Base-by-base conservation (phyloP, 2,797 vertebrate genomes). In the Xenentodon cancila region DNA sequence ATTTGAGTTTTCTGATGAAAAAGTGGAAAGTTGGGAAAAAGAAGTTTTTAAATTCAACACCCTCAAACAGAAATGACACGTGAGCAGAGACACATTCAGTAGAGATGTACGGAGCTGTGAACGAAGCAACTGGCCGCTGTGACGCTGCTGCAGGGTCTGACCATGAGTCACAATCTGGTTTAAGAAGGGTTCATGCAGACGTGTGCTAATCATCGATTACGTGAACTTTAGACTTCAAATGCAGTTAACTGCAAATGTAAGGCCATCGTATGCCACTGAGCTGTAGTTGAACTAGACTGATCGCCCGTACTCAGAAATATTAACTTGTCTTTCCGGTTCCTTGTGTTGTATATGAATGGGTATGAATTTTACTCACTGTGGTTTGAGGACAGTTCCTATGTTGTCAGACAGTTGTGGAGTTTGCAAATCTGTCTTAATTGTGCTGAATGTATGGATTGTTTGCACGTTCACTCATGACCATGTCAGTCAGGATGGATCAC, bases 131-230 rank as follows among this genome's bases (percentile, higher is more conserved):
- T 77, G 71, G 68, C 60, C 47, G 58, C 11, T 16, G 19, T 42
- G 30, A 53, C 46, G 44, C 66, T 79, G 73, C 74, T 86, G 68
- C 62, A 50, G 16, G 68, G 50, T 73, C 64, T 69, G 52, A 71
- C 56, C 46, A 49, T 85, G 88, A 86, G 87, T 87, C 89, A 84
- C 79, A 44, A 27, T 67, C 73, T 80, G 57, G 62, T 62, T 88
- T 59, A 61, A 79, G 79, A 84, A 68, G 11, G 32, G 51, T 61
- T 72, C 58, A 57, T 66, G 68, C 80, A 76, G 53, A 77, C 58
- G 68, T 44, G 42, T 60, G 37, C 17, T 22, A 50, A 68, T 85
- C 71, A 90, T 57, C 78, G 59, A 86, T 63, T 75, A 64, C 54
- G 7, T 83, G 70, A 91, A 81, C 79, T 86, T 88, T 73, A 75